Evolutionary conservation across 2,113 vertebrate species (phyloP), one percentile per base, ranked within the genome.

Genomic region (Ahaetulla prasina): DNA sequence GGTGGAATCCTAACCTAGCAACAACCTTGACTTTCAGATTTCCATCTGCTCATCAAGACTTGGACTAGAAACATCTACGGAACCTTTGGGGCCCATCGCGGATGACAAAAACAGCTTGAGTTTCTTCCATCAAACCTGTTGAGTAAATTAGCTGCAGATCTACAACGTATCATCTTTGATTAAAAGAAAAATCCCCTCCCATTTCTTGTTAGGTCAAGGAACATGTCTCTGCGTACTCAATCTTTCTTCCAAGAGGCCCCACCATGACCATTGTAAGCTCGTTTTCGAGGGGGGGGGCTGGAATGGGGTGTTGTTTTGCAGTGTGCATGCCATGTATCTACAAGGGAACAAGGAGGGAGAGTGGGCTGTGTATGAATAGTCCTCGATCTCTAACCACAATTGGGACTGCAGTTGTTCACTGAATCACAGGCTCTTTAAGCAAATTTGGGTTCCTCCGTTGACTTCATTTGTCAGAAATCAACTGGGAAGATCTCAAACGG

Each of bases 1-100:
- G 9, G 6, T 35, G 25, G 50, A 22, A 35, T 47, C 68, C 68
- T 22, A 39, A 89, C 88, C 27, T 11, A 47, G 43, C 49, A 89
- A n/a, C 60, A 92, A 88, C 68, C 91, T 84, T 86, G 52, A 93
- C 86, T 91, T 45, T 93, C 45, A 50, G 54, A 52, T 55, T 88
- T 88, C 43, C 30, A 88, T 57, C 52, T 45, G 30, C 68, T 91
- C 90, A 85, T 91, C 87, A 60, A 91, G 91, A 63, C 35, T 63
- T 22, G 87, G 87, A 52, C n/a, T 30, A 91, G 87, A 91, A 93
- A 88, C 85, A 91, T 91, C 63, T n/a, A 57, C 9, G 49, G 60
- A 85, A 25, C n/a, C n/a, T 89, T 45, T 91, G 6, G 50, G 20
- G 16, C 63, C 43, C 91, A 30, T 5, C 47, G 16, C 47, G 43